These are phyloP conservation scores for Phalacrocorax aristotelis DNA, from an alignment of 2,113 vertebrate species.

Conservation along the genomic window DNA sequence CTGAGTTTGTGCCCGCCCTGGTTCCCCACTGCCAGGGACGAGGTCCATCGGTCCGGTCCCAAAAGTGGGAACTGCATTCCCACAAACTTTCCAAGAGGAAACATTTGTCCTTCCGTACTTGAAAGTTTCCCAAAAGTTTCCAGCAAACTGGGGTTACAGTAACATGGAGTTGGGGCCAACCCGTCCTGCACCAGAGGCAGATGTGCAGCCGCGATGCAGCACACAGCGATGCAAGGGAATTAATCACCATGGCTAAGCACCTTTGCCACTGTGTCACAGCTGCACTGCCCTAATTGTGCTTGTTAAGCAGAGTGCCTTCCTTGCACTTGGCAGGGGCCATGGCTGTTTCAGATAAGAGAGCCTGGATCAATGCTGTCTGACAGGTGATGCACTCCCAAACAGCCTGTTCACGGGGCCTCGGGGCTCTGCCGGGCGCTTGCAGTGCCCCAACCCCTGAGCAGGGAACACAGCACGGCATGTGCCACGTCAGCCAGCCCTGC, in stretches of 20 bases:
- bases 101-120: not conserved
- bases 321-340: not conserved
- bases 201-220: accelerated
- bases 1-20: not conserved
- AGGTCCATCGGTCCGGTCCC: not conserved
- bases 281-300: not conserved
- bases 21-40: not conserved
- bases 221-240: not conserved
- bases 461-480: not conserved
- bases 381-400: slow-evolving; percentile 12
- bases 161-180: not conserved
- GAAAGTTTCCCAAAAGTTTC: not conserved
- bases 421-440: not conserved
- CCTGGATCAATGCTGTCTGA: slow-evolving; percentile 37
- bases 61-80: not conserved
- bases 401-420: not conserved
- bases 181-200: not conserved
- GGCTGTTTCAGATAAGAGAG: slow-evolving; percentile 26
- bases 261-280: not conserved
- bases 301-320: slow-evolving; percentile 19
- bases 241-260: not conserved
- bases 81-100: not conserved
- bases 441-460: not conserved
- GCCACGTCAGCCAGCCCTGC: not conserved
- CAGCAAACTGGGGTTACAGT: not conserved